phyloP scores from a whole-genome alignment of 37 sponge, comb jelly and placozoan genomes.

The Axinella damicornis region DNA sequence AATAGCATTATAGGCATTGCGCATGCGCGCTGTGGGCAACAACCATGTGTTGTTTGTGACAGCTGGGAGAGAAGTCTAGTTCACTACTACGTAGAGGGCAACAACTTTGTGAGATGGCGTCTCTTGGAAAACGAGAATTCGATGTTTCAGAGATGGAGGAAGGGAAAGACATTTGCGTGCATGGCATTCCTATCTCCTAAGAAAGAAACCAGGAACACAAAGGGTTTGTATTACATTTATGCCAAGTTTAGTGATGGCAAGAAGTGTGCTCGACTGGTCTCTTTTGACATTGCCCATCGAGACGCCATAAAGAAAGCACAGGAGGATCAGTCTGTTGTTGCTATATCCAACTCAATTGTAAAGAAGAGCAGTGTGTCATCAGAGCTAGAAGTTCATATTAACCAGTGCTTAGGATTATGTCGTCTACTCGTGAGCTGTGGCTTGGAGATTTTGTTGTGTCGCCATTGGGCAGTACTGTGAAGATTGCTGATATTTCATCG shows the following conservation, averaged over 20 bases:
- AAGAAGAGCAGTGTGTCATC: background rate
- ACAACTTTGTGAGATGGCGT: too few relatives aligned
- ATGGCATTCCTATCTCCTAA: background rate
- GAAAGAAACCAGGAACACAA: background rate
- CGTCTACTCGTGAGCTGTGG: background rate
- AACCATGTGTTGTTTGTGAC: too few relatives aligned
- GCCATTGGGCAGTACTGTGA: background rate
- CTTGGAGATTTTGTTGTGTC: background rate
- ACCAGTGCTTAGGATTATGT: background rate
- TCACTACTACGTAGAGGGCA: too few relatives aligned
- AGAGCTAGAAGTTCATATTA: background rate
- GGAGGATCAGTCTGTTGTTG: background rate
- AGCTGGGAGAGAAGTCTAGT: too few relatives aligned
- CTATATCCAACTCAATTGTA: background rate
- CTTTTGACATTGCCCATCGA: background rate
- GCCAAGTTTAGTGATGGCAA: background rate
- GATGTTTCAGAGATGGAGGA: constrained; percentile 16
- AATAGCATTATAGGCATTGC: too few relatives aligned
- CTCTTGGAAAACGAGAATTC: background rate
- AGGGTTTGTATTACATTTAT: background rate
- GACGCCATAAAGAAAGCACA: background rate
- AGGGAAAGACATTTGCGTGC: background rate
- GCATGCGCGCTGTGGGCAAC: too few relatives aligned
- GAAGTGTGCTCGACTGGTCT: background rate
- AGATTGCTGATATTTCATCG: background rate